Conservation (phyloP, 2,888 invertebrate species). For the Barypeithes pellucidus region DNA sequence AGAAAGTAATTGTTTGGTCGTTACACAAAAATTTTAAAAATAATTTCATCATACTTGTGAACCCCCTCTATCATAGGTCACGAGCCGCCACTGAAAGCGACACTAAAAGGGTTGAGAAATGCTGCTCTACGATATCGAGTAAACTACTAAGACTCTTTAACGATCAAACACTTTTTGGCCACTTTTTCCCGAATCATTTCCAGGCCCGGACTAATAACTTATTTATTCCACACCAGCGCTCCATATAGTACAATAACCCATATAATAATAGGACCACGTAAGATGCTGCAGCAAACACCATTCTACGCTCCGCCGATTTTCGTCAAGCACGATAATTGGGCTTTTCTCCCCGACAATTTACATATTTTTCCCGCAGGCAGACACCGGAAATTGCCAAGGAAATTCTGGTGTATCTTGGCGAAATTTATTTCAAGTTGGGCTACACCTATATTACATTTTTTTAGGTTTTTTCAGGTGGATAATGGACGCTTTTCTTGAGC, state of each 20-base stretch:
- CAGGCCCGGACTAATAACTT: slow-evolving; percentile 12
- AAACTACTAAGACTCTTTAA: too few species aligned
- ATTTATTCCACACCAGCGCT: slow-evolving; percentile 37
- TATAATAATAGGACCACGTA: slow-evolving; percentile 30
- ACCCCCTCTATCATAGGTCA: too few species aligned
- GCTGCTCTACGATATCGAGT: too few species aligned
- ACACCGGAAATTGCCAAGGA: slow-evolving; percentile 43
- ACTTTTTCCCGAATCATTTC: not conserved
- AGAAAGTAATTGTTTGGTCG: too few species aligned
- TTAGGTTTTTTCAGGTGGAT: not conserved
- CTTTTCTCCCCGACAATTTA: slow-evolving; percentile 49
- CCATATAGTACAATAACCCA: slow-evolving; percentile 33
- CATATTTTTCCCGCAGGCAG: slow-evolving; percentile 45
- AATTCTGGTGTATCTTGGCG: slow-evolving; percentile 38
- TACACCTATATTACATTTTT: slow-evolving; percentile 26
- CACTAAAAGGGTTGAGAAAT: too few species aligned
- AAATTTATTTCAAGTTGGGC: slow-evolving; percentile 33
- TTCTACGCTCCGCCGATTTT: slow-evolving; percentile 47
- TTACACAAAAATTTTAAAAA: too few species aligned
- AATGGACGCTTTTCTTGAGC: too few species aligned
- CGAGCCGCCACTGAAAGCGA: too few species aligned
- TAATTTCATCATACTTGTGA: too few species aligned
- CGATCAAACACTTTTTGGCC: too few species aligned
- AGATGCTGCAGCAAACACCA: slow-evolving; percentile 35
- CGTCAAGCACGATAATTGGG: slow-evolving; percentile 48